Evolutionary conservation across 2,797 vertebrate genomes (phyloP).

Genomic region (Calcarius lapponicus): DNA sequence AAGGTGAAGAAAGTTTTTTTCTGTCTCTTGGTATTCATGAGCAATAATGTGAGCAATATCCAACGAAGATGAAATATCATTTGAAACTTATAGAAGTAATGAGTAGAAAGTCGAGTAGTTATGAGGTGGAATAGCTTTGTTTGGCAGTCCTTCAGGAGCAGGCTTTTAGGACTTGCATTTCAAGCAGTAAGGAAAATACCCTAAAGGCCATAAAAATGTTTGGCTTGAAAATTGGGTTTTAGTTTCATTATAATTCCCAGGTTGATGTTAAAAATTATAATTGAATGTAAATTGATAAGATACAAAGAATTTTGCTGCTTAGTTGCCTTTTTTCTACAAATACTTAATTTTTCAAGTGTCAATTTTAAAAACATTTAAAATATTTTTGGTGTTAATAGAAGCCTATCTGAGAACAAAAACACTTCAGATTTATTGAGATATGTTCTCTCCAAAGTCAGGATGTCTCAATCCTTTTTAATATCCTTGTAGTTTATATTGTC

Average conservation of each 20-base stretch:
- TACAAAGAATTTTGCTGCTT: neutral
- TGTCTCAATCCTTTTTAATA: neutral
- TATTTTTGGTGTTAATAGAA: neutral
- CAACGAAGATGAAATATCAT: neutral
- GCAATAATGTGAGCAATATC: neutral
- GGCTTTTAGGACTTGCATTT: constrained; percentile 14
- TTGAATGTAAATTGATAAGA: neutral
- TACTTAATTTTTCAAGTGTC: neutral
- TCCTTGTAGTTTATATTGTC: neutral
- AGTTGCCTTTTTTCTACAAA: neutral
- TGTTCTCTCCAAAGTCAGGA: neutral
- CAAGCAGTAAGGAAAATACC: neutral
- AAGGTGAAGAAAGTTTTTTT: neutral
- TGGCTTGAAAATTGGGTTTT: neutral
- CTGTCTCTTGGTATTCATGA: neutral
- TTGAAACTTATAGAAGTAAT: constrained; percentile 11
- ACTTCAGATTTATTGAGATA: neutral
- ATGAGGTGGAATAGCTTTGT: constrained; percentile 11
- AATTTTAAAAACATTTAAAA: neutral
- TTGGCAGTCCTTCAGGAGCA: constrained; percentile 35
- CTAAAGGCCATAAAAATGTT: neutral
- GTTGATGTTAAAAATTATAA: neutral
- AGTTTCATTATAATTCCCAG: neutral
- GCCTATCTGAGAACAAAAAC: neutral
- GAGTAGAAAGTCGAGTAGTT: neutral